These are phyloP conservation scores for Pituophis catenifer DNA, from an alignment of 2,113 vertebrate genomes.

Conservation along the genomic window DNA sequence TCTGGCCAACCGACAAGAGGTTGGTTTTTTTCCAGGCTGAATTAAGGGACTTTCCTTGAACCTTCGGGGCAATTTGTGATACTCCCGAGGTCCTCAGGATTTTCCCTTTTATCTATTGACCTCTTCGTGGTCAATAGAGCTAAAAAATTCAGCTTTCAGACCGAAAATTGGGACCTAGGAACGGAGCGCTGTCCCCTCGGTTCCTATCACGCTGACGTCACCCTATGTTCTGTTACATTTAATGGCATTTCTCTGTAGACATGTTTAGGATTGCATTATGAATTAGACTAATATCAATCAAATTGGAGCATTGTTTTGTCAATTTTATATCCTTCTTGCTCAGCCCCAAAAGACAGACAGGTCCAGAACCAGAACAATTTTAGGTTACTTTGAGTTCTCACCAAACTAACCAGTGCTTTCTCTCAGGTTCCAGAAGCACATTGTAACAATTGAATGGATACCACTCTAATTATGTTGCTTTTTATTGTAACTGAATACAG, in stretches of 20 bases:
- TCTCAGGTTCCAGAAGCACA: background rate
- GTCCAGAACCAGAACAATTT: background rate
- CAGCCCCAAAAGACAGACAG: background rate
- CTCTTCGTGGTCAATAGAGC: too few relatives aligned
- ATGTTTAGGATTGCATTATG: background rate
- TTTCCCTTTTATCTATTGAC: too few relatives aligned
- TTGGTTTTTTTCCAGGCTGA: too few relatives aligned
- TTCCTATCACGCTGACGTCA: too few relatives aligned
- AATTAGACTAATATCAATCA: background rate
- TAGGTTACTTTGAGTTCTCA: background rate
- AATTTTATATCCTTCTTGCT: background rate
- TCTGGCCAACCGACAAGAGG: too few relatives aligned
- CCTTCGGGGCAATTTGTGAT: too few relatives aligned
- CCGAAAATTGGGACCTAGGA: too few relatives aligned
- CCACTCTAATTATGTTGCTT: background rate
- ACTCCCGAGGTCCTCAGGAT: too few relatives aligned
- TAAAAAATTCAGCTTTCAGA: too few relatives aligned
- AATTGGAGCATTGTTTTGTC: background rate
- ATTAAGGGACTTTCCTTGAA: too few relatives aligned
- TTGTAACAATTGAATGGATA: background rate
- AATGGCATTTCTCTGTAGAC: background rate
- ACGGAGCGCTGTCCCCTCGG: too few relatives aligned
- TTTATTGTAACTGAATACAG: background rate
- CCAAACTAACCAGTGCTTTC: background rate
- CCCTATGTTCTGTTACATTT: background rate